A percentile compares a stretch with the other conserved stretches of the same genome.
These are phyloP conservation scores for Chlamydotis undulata DNA, from an alignment of 2,113 vertebrate genomes.

Conservation along the genomic window DNA sequence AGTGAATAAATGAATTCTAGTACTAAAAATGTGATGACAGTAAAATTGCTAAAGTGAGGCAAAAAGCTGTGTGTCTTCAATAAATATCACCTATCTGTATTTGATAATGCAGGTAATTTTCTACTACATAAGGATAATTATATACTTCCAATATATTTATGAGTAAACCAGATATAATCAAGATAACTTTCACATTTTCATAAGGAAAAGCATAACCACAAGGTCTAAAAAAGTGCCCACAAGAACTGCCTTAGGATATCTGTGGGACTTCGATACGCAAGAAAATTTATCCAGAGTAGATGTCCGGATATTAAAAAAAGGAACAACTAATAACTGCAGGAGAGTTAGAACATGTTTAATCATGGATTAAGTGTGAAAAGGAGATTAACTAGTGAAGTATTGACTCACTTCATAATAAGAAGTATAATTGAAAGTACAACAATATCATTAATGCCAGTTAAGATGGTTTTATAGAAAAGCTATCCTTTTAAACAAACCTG, in stretches of 20 bases:
- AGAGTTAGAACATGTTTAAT: not conserved
- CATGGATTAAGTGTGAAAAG: not conserved
- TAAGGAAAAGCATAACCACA: not conserved
- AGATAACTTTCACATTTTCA: not conserved
- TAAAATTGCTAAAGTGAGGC: not conserved
- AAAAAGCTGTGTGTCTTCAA: not conserved
- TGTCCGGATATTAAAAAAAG: not conserved
- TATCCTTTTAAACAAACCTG: not conserved
- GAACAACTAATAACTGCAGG: not conserved
- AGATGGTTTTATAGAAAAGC: not conserved
- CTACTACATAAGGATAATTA: not conserved
- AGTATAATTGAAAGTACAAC: not conserved
- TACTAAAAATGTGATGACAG: not conserved
- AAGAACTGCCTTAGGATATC: not conserved
- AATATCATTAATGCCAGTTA: not conserved
- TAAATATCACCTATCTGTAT: not conserved
- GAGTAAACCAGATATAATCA: not conserved
- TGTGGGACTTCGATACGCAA: fast-evolving
- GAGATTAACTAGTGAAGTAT: not conserved
- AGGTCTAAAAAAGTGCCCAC: not conserved
- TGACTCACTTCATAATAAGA: not conserved
- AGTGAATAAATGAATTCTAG: not conserved
- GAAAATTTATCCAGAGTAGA: not conserved
- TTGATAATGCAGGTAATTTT: not conserved
- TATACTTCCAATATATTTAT: not conserved